Percentiles rank a stretch among this genome's conserved stretches.
These are phyloP conservation scores for Diorhabda elongata DNA, from an alignment of 1,140 invertebrate species.

Conservation along the genomic window DNA sequence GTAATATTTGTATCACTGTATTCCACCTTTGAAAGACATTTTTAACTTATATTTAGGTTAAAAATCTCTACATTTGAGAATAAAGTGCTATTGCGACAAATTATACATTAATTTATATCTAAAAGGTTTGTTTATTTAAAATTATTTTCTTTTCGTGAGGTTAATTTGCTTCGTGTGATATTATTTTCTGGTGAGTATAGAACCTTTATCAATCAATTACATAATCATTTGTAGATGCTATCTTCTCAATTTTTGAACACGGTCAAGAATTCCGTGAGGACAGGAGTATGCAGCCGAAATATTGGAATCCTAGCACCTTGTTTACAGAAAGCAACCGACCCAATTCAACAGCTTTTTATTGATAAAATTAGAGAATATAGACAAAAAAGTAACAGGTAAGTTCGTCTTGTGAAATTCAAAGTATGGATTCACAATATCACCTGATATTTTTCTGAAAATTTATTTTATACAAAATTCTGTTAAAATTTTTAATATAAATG, in stretches of 20 bases:
- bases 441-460: no score
- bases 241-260: conserved; percentile 33
- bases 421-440: no score
- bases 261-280: conserved; percentile 30
- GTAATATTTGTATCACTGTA: no score
- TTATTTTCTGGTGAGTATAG: not conserved
- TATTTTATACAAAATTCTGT: no score
- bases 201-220: conserved; percentile 1
- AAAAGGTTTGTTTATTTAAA: not conserved
- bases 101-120: no score
- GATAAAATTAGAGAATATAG: conserved; percentile 91
- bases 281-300: conserved; percentile 56
- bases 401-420: no score
- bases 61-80: no score
- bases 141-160: not conserved
- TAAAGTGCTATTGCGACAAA: no score
- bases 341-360: conserved; percentile 89
- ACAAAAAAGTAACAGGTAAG: conserved; percentile 61
- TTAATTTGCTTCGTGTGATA: not conserved
- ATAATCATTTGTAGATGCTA: conserved; percentile 37
- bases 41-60: no score
- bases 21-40: no score
- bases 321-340: conserved; percentile 73
- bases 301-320: conserved; percentile 64
- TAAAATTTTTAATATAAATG: no score